Evolutionary conservation across 2,888 invertebrate genomes (phyloP).

Genomic region (Biston betularia): DNA sequence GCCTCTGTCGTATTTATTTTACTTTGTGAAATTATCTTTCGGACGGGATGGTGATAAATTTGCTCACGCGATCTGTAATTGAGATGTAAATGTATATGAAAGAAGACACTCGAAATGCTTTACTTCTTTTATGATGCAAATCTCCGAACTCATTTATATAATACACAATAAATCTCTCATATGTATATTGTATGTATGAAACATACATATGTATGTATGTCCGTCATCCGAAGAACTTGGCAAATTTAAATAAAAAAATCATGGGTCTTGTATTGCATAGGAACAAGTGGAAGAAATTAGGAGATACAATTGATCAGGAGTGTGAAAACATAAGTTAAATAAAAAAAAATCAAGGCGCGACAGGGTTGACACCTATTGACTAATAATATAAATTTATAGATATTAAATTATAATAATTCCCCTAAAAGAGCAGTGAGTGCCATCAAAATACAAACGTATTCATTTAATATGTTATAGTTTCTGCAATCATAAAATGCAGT

Average conservation of each 20-base stretch:
- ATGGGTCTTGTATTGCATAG: no score
- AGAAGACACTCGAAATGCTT: slow-evolving; percentile 41
- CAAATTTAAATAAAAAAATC: no score
- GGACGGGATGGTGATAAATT: slow-evolving; percentile 65
- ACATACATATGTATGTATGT: background rate
- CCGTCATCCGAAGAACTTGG: no score
- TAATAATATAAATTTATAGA: no score
- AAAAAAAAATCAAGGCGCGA: no score
- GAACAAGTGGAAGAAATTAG: no score
- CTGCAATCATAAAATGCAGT: slow-evolving; percentile 31
- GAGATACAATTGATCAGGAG: no score
- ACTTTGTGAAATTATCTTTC: slow-evolving; percentile 69
- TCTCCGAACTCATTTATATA: slow-evolving; percentile 31
- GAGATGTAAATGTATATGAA: slow-evolving; percentile 62
- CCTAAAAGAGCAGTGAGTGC: background rate
- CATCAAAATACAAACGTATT: no score
- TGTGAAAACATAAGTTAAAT: no score
- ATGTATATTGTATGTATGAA: background rate
- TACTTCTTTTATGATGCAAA: slow-evolving; percentile 41
- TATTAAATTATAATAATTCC: no score
- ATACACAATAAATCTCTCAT: slow-evolving; percentile 1
- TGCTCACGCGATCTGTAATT: slow-evolving; percentile 70
- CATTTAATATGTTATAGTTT: no score
- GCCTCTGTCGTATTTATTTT: slow-evolving; percentile 73
- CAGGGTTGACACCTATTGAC: no score